Evolutionary conservation across 2,888 invertebrate genomes (phyloP).

Genomic region (Sphinx pinastri): DNA sequence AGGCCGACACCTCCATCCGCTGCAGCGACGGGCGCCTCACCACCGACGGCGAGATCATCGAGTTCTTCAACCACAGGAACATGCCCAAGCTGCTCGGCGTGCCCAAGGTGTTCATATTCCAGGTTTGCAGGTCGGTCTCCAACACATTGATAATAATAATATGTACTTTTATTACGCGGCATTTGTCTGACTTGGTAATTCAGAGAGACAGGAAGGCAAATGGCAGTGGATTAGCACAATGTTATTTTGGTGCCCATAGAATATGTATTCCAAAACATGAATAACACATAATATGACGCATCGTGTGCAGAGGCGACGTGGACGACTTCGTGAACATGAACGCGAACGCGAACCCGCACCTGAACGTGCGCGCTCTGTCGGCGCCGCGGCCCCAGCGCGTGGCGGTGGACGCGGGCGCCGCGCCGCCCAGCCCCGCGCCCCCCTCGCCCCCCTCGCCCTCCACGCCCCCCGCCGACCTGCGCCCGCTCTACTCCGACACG

Average conservation of each 20-base stretch:
- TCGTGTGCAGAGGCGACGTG: conserved; percentile 49
- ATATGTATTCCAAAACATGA: too few relatives aligned
- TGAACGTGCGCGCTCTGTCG: conserved; percentile 29
- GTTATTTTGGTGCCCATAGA: too few relatives aligned
- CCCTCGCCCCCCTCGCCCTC: neutral
- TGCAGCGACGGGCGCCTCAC: conserved; percentile 83
- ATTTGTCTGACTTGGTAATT: too few relatives aligned
- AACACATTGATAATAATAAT: neutral
- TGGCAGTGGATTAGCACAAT: too few relatives aligned
- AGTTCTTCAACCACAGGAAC: conserved; percentile 82
- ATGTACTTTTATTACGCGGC: too few relatives aligned
- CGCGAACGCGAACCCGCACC: conserved; percentile 36
- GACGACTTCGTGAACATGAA: conserved; percentile 42
- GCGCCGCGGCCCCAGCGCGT: conserved; percentile 25
- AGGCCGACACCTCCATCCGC: conserved; percentile 82
- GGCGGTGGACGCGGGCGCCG: conserved; percentile 44
- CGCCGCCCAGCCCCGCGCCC: conserved; percentile 40
- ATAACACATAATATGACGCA: neutral
- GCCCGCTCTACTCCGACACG: conserved; percentile 80
- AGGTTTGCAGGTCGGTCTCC: conserved; percentile 84
- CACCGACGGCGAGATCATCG: conserved; percentile 80
- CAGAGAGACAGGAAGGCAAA: too few relatives aligned
- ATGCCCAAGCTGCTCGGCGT: conserved; percentile 82
- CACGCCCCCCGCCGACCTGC: conserved; percentile 29
- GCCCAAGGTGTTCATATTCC: conserved; percentile 90